These are phyloP conservation scores for Ammodytes dubius DNA, from an alignment of 2,113 vertebrate genomes.

Conservation along the genomic window DNA sequence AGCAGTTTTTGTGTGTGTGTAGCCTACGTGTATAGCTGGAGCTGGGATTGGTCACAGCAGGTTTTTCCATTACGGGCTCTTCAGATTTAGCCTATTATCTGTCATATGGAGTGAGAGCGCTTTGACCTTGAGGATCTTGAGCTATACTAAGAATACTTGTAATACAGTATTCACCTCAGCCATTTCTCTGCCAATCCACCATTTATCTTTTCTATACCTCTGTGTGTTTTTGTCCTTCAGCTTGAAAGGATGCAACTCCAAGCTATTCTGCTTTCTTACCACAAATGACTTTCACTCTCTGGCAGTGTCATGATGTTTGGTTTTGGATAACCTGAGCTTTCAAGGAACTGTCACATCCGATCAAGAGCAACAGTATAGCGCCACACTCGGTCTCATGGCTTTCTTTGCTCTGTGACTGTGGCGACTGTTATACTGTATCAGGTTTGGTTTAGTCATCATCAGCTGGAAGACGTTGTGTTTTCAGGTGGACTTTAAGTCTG, in stretches of 20 bases:
- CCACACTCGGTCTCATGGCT: not conserved
- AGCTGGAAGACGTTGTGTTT: not conserved
- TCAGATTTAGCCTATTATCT: slow-evolving; percentile 56
- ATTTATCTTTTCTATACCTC: not conserved
- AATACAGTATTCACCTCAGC: not conserved
- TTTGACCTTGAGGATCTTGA: slow-evolving; percentile 62
- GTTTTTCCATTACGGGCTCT: slow-evolving; percentile 45
- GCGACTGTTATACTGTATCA: slow-evolving; percentile 2
- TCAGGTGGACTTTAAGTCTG: not conserved
- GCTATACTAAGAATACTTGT: slow-evolving; percentile 23
- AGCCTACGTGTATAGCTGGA: slow-evolving; percentile 24
- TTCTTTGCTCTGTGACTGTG: not conserved
- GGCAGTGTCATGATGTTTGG: slow-evolving; percentile 31
- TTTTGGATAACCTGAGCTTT: slow-evolving; percentile 46
- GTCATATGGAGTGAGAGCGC: slow-evolving; percentile 50
- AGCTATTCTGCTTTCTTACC: not conserved
- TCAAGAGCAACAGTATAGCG: slow-evolving; percentile 15
- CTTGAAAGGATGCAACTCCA: slow-evolving; percentile 7
- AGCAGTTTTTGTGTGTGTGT: slow-evolving; percentile 29
- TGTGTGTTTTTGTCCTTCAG: not conserved
- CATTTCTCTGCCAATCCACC: not conserved
- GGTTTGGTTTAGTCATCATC: slow-evolving; percentile 7
- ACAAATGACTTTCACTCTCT: slow-evolving; percentile 20
- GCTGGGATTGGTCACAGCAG: slow-evolving; percentile 49
- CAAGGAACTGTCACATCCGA: slow-evolving; percentile 42